These are phyloP conservation scores for Dinocampus coccinellae DNA, from an alignment of 2,888 invertebrate species.

Conservation along the genomic window DNA sequence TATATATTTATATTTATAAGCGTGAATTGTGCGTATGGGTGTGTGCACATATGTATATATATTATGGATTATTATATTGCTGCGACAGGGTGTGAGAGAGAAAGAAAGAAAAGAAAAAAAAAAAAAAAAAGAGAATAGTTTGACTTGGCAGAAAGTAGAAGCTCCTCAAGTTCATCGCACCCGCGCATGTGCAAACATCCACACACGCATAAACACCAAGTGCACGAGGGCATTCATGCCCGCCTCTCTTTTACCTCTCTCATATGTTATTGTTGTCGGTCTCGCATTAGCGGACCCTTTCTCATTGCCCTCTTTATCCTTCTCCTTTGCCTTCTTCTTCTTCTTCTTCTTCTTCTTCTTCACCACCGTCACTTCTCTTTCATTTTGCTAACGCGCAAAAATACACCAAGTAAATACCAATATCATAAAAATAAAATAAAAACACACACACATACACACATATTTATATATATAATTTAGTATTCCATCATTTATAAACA, in stretches of 20 bases:
- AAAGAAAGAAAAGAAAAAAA: background rate
- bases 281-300: conserved; percentile 52
- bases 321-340: conserved; percentile 20
- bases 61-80: background rate
- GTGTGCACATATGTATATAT: background rate
- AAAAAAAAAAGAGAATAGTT: background rate
- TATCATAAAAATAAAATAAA: too few relatives aligned
- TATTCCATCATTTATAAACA: conserved; percentile 23
- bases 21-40: background rate
- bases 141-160: conserved; percentile 29
- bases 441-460: too few relatives aligned
- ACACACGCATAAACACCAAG: conserved; percentile 44
- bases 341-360: too few relatives aligned
- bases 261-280: conserved; percentile 54
- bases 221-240: conserved; percentile 48
- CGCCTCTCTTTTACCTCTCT: conserved; percentile 20
- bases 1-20: background rate
- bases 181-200: conserved; percentile 63
- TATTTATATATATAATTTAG: too few relatives aligned
- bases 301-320: conserved; percentile 28
- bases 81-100: background rate
- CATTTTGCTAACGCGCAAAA: background rate
- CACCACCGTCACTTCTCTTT: too few relatives aligned
- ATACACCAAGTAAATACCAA: too few relatives aligned
- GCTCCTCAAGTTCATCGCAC: conserved; percentile 63